Base-by-base conservation (phyloP, 2,888 invertebrate genomes). In the Trachelus troglodyta region DNA sequence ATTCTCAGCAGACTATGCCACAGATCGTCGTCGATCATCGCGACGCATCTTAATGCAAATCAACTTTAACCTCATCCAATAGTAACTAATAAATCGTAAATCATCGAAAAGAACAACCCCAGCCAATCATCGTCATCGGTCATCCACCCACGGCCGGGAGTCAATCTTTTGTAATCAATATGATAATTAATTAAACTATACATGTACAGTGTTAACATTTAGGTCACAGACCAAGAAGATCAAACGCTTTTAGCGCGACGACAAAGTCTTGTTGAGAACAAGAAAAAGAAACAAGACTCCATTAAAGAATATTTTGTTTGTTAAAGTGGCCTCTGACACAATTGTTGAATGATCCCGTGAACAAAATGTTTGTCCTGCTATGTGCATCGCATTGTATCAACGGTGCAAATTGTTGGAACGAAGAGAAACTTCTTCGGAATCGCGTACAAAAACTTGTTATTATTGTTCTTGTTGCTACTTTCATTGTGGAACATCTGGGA, bases 231-330 rank as follows among this genome's bases (percentile, higher is more conserved):
- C 23, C 23, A 33, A 71, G 69, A 69, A 69, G 71, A 71, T 71
- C 12, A 12, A 11, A 31, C 71, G 71, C 71, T 30, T 11, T 71
- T 71, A 30, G 12, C 1, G 30, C 31, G 15, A 31, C 31, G 71
- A 71, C 12, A 2, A 71, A 11, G 71, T 30, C 71, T 71, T 71
- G 30, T 33, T 71, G 33, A 33, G 9, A 71, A 33, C 33, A 71
- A 71, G 23, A 69, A 69, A 23, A 40, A 40, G 4, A 15, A 40
- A 23, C 15, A 40, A 71, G 30, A 30, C 71, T 69, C 4, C 12
- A 71, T 71, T 71, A 71, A 71, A 71, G 71, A 33, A 71, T 71
- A 71, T 9, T 71, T 30, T 71, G 23, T 71, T 71, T 71, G 71
- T 71, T 71, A 71, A 71, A 23, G 23, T 40, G 40, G 40, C 6